phyloP scores from a whole-genome alignment of 2,797 vertebrate genomes.

The Tachyglossus aculeatus region DNA sequence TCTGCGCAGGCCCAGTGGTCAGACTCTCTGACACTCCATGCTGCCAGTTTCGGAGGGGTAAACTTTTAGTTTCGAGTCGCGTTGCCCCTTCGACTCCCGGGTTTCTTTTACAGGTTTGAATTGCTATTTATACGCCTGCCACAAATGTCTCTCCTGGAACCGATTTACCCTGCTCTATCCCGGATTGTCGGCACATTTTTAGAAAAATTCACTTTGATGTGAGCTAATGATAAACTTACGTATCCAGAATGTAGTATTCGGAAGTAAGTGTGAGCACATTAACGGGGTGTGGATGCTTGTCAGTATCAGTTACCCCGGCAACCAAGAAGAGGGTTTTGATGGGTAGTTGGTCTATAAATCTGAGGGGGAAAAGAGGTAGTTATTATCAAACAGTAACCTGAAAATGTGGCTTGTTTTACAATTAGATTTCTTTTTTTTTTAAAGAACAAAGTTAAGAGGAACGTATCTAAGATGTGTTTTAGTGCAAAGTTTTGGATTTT shows the following conservation, averaged over 20 bases:
- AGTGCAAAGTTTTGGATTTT: too few species aligned
- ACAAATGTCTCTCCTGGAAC: neutral
- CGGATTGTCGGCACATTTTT: conserved; percentile 8
- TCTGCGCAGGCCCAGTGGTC: neutral
- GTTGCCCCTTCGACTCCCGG: neutral
- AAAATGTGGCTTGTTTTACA: too few species aligned
- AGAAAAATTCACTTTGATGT: neutral
- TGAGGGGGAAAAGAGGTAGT: neutral
- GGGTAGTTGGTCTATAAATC: neutral
- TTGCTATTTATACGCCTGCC: neutral
- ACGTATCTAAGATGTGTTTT: too few species aligned
- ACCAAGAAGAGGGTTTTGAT: neutral
- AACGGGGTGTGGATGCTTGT: conserved; percentile 1
- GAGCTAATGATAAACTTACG: too few species aligned
- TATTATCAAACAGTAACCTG: too few species aligned
- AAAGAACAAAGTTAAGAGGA: too few species aligned
- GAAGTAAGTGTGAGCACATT: neutral
- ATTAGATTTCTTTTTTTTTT: too few species aligned
- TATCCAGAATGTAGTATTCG: neutral
- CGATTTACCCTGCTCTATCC: neutral
- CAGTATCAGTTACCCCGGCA: neutral
- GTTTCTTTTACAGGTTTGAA: neutral
- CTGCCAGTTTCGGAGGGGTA: conserved; percentile 1
- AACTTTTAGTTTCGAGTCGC: neutral
- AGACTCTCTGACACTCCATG: neutral